Base-by-base conservation (phyloP, 2,113 vertebrate species). In the Furnarius figulus region DNA sequence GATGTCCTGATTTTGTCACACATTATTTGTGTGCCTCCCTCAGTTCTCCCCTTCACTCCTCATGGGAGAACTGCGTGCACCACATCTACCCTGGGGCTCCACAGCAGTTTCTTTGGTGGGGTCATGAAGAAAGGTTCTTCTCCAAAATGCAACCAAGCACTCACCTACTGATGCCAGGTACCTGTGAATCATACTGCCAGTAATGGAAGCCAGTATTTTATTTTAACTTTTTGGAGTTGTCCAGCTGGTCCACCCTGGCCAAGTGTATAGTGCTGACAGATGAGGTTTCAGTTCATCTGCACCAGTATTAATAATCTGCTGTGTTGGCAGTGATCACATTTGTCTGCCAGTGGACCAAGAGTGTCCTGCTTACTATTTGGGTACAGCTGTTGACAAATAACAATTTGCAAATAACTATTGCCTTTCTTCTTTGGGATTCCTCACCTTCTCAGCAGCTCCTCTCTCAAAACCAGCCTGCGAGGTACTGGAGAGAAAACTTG, bases 21-120 rank as follows among this genome's bases (percentile, higher is more conserved):
- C 5, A 7, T 87, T 86, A 31, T 65, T 53, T 56, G n/a, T 63
- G 37, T 62, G 39, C 18, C 40, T 17, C 3, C 2, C 35, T 49
- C 0, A 0, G 12, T 66, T 28, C 27, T 80, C 33, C 25, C 25
- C 33, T 70, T 83, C 17, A 8, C 2, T 58, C 12, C 24, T 42
- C 3, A 1, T 0, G 0, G 17, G 10, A 80, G 25, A 15, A 62
- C 3, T 23, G 25, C 8, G 22, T 37, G 19, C 12, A 1, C 19
- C 63, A 42, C 14, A 5, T 42, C 12, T 66, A 9, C 21, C 9
- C 17, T 50, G 33, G 18, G 24, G 6, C 27, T 85, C 27, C 33
- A 10, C 40, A 77, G 13, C 39, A 27, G 19, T 61, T 86, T 86
- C 56, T 75, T 68, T 10, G 7, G 8, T 71, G 27, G 14, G 6